These are phyloP conservation scores for Elaphurus davidianus DNA, from an alignment of 2,113 vertebrate genomes.

Conservation along the genomic window DNA sequence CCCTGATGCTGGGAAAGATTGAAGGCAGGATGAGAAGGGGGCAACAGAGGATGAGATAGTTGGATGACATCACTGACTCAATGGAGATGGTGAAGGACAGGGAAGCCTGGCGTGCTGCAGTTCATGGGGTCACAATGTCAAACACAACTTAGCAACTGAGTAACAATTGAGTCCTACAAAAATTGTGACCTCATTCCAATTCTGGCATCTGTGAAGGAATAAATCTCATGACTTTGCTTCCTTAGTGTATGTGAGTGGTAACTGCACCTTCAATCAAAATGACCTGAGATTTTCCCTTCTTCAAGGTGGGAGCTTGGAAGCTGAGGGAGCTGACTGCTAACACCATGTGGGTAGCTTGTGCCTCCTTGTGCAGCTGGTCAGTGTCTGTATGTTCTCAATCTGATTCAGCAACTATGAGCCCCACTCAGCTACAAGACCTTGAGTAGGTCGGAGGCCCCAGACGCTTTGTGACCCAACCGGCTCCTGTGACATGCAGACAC, in stretches of 20 bases:
- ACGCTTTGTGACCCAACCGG: neutral
- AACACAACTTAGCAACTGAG: neutral
- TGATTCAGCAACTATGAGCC: neutral
- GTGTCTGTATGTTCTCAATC: accelerated
- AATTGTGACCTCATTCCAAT: neutral
- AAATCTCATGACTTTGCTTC: neutral
- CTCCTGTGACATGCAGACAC: neutral
- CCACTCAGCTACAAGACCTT: too few relatives aligned
- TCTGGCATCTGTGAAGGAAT: neutral
- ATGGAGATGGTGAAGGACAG: neutral
- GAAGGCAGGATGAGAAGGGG: neutral
- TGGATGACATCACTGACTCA: accelerated
- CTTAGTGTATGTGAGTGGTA: neutral
- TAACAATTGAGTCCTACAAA: neutral
- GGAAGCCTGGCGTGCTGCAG: neutral
- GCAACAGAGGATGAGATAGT: neutral
- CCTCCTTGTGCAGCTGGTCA: too few relatives aligned
- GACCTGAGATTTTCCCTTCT: neutral
- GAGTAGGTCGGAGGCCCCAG: too few relatives aligned
- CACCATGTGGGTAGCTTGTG: accelerated
- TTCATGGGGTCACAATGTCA: neutral
- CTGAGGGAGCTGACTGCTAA: neutral
- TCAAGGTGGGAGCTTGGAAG: too few relatives aligned
- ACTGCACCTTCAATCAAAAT: too few relatives aligned
- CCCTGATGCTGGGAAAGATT: neutral